phyloP scores from a whole-genome alignment of 2,888 invertebrate species.

The Lasioglossum figueresi region DNA sequence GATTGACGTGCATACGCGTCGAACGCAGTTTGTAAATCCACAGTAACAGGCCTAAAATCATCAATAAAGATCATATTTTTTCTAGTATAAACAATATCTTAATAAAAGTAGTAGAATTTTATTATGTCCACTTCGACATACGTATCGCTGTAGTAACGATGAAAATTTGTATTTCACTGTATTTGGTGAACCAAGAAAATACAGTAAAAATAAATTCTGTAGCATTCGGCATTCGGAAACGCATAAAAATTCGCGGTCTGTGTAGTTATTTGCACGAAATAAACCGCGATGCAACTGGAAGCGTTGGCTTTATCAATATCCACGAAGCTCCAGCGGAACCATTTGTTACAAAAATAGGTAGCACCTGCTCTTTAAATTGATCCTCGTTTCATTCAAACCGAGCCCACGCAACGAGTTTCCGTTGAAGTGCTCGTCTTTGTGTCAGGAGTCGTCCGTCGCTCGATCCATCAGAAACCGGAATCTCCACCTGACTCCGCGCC shows the following conservation, averaged over 20 bases:
- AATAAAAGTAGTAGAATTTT: not conserved
- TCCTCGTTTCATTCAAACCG: conserved; percentile 5
- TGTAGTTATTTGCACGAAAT: not conserved
- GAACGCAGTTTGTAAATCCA: too few species aligned
- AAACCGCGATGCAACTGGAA: not conserved
- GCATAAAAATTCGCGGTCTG: not conserved
- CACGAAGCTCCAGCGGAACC: not conserved
- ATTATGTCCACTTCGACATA: not conserved
- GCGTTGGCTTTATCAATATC: not conserved
- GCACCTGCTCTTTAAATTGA: not conserved
- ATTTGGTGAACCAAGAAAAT: not conserved
- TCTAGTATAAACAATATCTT: not conserved
- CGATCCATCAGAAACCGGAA: conserved; percentile 5
- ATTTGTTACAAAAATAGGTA: conserved; percentile 9
- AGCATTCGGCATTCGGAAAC: not conserved
- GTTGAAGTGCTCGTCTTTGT: not conserved
- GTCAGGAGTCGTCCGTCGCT: not conserved
- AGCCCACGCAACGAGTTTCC: not conserved
- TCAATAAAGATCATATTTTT: too few species aligned
- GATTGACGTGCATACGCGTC: too few species aligned
- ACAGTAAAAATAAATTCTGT: not conserved
- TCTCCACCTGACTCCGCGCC: not conserved
- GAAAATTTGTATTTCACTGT: not conserved
- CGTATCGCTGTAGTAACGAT: not conserved
- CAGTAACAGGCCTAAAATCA: too few species aligned